Conservation (phyloP, 2,113 vertebrate genomes). For the Pelodiscus sinensis region DNA sequence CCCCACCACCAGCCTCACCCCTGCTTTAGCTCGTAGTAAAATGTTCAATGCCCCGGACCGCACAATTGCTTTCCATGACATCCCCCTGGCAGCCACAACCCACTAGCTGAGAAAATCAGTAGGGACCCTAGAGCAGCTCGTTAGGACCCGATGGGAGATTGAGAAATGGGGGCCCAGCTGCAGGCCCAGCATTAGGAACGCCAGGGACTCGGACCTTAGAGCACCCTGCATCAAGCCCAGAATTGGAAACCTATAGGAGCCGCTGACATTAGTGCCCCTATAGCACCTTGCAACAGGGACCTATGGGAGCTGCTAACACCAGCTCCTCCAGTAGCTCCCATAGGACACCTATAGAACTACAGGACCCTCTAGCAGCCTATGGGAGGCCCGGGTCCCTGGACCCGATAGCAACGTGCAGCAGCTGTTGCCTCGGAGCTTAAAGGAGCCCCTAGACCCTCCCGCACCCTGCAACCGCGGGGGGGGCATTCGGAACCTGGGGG, state of each 20-base stretch:
- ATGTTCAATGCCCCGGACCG: not conserved
- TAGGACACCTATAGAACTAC: too few relatives aligned
- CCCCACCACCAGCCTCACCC: too few relatives aligned
- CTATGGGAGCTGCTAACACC: not conserved
- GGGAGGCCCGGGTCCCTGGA: not conserved
- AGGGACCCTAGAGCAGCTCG: not conserved
- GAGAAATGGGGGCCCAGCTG: too few relatives aligned
- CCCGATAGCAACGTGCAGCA: not conserved
- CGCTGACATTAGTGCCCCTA: rapidly evolving
- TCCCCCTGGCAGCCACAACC: too few relatives aligned
- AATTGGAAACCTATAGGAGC: rapidly evolving
- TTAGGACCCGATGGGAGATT: too few relatives aligned
- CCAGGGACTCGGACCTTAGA: rapidly evolving
- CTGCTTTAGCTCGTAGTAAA: not conserved
- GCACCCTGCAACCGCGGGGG: not conserved
- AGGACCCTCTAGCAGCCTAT: too few relatives aligned
- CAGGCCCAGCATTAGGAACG: not conserved
- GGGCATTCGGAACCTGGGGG: rapidly evolving
- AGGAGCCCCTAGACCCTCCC: too few relatives aligned
- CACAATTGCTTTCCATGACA: not conserved
- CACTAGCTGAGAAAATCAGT: too few relatives aligned
- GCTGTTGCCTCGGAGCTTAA: too few relatives aligned
- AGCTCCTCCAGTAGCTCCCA: too few relatives aligned
- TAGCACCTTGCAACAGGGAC: too few relatives aligned
- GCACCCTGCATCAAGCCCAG: rapidly evolving